Percentiles rank a stretch among this genome's conserved stretches.
Evolutionary conservation across 2,888 invertebrate genomes (phyloP).

Genomic region (Lacanobia wlatinum): DNA sequence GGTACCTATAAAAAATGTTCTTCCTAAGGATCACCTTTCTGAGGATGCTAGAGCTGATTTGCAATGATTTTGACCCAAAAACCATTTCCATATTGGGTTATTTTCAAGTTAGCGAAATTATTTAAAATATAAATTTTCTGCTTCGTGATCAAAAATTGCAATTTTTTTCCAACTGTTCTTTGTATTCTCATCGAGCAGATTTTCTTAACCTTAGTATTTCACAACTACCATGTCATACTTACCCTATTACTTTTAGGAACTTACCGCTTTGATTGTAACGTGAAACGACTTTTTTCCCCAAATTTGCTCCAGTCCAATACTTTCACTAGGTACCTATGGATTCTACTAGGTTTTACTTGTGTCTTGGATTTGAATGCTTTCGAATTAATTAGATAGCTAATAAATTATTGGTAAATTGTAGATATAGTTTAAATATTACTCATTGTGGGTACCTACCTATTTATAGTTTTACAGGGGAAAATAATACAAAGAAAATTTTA

Average conservation of each 20-base stretch:
- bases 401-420: background rate
- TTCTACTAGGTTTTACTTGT: background rate
- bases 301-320: background rate
- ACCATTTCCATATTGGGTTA: no score
- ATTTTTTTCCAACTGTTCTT: no score
- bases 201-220: background rate
- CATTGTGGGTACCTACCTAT: no score
- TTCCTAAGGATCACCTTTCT: no score
- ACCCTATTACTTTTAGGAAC: background rate
- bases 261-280: background rate
- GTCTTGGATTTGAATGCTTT: background rate
- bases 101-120: no score
- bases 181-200: background rate
- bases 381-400: background rate
- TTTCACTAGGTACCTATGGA: background rate
- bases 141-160: no score
- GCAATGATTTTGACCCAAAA: no score
- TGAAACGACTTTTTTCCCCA: background rate
- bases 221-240: no score
- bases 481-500: conserved; percentile 71
- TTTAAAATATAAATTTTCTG: no score
- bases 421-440: no score
- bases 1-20: no score
- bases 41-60: no score
- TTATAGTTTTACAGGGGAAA: conserved; percentile 43